Conservation (phyloP, 1,140 invertebrate genomes). For the Neodiprion pinetum region DNA sequence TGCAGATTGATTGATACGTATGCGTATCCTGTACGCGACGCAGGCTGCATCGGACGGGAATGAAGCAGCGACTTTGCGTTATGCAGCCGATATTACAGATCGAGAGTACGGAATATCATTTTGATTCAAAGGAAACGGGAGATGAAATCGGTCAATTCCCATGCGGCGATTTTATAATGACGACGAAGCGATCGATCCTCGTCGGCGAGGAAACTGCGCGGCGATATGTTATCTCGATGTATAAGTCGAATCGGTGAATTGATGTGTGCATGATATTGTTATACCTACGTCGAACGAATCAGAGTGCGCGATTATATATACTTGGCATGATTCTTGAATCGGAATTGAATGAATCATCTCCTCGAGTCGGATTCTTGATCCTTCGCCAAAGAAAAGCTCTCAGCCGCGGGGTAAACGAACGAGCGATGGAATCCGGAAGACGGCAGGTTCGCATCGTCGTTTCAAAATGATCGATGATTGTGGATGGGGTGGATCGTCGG, state of each 20-base stretch:
- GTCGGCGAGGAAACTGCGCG: no score
- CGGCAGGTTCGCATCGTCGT: neutral
- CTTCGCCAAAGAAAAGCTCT: neutral
- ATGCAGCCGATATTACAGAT: neutral
- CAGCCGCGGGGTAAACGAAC: neutral
- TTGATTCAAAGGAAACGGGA: no score
- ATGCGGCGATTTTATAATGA: no score
- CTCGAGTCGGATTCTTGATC: slow-evolving; percentile 1
- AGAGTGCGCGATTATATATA: neutral
- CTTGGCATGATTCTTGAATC: neutral
- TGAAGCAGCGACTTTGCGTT: neutral
- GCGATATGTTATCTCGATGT: no score
- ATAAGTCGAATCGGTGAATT: no score
- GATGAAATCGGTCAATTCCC: no score
- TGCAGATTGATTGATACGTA: neutral
- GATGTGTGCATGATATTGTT: no score
- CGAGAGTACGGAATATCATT: no score
- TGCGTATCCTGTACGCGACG: neutral
- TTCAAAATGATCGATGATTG: neutral
- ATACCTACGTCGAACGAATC: neutral
- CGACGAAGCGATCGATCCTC: no score
- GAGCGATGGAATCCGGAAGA: neutral
- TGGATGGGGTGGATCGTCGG: no score
- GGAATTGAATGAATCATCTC: neutral
- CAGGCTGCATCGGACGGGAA: no score